phyloP scores from a whole-genome alignment of 2,888 invertebrate genomes.

The Brachyptera putata region DNA sequence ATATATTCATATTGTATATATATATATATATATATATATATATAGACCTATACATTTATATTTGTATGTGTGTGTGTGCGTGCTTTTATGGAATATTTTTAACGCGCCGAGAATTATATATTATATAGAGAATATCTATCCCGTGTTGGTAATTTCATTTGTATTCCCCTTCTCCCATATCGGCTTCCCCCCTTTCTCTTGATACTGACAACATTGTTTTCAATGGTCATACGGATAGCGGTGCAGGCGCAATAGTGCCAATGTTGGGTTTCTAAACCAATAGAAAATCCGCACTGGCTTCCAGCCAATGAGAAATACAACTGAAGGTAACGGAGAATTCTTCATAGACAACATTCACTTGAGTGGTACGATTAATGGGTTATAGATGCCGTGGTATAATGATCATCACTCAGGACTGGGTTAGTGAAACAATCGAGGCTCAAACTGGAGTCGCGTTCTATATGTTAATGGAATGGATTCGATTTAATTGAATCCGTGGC shows the following conservation, averaged over 20 bases:
- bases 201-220: background rate
- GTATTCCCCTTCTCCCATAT: background rate
- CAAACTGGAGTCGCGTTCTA: no score
- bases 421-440: background rate
- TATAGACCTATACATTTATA: no score
- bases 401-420: background rate
- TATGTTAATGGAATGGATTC: no score
- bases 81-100: no score
- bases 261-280: background rate
- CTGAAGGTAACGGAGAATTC: background rate
- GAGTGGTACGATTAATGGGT: background rate
- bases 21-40: no score
- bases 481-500: no score
- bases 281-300: background rate
- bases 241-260: background rate
- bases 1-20: no score
- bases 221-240: background rate
- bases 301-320: background rate
- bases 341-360: background rate
- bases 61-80: no score
- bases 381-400: background rate
- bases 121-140: no score
- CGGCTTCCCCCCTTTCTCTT: background rate
- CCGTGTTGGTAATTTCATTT: no score
- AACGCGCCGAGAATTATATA: no score